Evolutionary conservation across 2,797 vertebrate genomes (phyloP).

Genomic region (Spheniscus humboldti): DNA sequence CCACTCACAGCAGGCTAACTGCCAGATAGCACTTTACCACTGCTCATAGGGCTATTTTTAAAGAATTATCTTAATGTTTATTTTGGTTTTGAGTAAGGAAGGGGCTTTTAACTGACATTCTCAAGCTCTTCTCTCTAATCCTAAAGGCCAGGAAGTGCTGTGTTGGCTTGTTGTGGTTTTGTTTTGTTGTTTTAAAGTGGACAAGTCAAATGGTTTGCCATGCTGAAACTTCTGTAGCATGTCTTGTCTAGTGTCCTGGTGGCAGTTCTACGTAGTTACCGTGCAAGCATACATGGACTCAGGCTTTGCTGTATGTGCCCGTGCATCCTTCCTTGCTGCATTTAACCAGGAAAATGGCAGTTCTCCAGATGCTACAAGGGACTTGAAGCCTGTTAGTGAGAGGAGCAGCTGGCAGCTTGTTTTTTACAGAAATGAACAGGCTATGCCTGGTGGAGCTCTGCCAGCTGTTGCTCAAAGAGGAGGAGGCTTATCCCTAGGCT

Average conservation of each 20-base stretch:
- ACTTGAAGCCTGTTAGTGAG: neutral
- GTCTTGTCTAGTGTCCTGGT: neutral
- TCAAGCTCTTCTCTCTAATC: neutral
- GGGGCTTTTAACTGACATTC: neutral
- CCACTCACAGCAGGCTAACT: neutral
- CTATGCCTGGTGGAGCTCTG: neutral
- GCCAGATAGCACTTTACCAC: neutral
- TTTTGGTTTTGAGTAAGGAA: neutral
- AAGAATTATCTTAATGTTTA: neutral
- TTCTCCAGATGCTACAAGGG: neutral
- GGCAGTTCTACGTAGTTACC: neutral
- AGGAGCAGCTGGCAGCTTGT: neutral
- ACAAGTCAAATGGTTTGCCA: neutral
- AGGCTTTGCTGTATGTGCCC: neutral
- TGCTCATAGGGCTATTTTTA: neutral
- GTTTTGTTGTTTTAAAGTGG: neutral
- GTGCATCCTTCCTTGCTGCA: neutral
- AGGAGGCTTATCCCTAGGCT: neutral
- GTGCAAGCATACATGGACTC: neutral
- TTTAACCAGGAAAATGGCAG: neutral
- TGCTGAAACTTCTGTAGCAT: neutral
- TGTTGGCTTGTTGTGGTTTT: neutral
- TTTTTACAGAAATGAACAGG: neutral
- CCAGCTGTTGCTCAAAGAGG: neutral
- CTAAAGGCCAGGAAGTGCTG: neutral